A percentile compares a stretch with the other conserved stretches of the same genome.
These are phyloP conservation scores for Euborellia annulipes DNA, from an alignment of 1,140 invertebrate genomes.

Conservation along the genomic window DNA sequence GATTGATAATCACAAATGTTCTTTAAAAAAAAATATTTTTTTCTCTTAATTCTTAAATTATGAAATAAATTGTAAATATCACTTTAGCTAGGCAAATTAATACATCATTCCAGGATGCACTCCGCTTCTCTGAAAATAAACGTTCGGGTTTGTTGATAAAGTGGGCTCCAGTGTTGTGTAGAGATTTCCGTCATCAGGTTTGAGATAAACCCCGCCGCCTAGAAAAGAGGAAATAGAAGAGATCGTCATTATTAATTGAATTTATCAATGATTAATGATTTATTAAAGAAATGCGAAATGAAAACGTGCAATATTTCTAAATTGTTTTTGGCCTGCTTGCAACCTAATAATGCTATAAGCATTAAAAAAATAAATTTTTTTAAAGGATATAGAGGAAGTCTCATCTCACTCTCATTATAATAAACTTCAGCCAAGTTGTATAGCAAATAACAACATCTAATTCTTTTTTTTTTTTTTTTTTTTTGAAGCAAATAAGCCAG, in stretches of 20 bases:
- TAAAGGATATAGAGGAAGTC: background rate
- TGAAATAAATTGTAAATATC: too few relatives aligned
- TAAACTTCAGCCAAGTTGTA: too few relatives aligned
- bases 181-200: slow-evolving; percentile 59
- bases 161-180: slow-evolving; percentile 43
- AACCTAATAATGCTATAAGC: background rate
- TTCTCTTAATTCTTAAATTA: too few relatives aligned
- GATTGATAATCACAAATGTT: too few relatives aligned
- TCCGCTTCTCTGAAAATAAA: slow-evolving; percentile 56
- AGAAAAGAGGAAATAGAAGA: too few relatives aligned
- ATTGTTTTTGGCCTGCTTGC: background rate
- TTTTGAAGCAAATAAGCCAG: too few relatives aligned
- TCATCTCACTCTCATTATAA: background rate
- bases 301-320: background rate
- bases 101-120: slow-evolving; percentile 74
- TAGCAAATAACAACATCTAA: too few relatives aligned
- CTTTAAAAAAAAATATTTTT: too few relatives aligned
- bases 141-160: slow-evolving; percentile 67
- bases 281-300: background rate
- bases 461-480: too few relatives aligned
- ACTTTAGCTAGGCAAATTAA: slow-evolving; percentile 28
- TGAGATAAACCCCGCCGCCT: slow-evolving; percentile 52
- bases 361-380: background rate
- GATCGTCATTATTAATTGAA: background rate
- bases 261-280: background rate